phyloP scores from a whole-genome alignment of 1,140 invertebrate species.

The Meloidogyne floridensis region DNA sequence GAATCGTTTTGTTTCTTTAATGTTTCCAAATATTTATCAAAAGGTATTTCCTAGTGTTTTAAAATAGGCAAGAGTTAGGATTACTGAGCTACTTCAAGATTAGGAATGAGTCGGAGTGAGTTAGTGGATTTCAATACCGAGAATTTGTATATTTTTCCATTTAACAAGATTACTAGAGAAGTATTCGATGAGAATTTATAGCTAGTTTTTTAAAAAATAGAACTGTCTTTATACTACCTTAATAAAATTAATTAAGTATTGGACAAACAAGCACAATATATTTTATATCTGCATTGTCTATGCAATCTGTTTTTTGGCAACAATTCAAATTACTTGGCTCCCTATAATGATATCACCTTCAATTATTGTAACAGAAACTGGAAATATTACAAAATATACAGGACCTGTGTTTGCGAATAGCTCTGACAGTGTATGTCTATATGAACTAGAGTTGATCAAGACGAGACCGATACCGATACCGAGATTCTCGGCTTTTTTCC shows the following conservation, averaged over 20 bases:
- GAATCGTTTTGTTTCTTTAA: constrained; percentile 13
- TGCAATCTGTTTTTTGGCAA: neutral
- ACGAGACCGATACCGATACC: no score
- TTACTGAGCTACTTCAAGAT: no score
- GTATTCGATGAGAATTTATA: no score
- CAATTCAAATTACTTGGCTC: neutral
- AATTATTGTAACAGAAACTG: neutral
- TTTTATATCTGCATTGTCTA: neutral
- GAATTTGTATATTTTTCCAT: no score
- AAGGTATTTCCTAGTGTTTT: neutral
- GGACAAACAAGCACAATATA: neutral
- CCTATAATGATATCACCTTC: neutral
- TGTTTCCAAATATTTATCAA: constrained; percentile 6
- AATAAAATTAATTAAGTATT: neutral
- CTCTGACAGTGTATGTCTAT: neutral
- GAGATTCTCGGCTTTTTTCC: no score
- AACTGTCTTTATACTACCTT: no score
- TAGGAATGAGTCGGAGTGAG: no score
- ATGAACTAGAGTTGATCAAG: no score
- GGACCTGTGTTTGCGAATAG: constrained; percentile 3
- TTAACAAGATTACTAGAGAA: no score
- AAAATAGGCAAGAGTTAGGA: no score
- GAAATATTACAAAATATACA: constrained; percentile 17
- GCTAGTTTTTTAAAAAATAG: no score
- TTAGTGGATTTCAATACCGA: no score